Evolutionary conservation across 2,888 invertebrate species (phyloP).

Genomic region (Pristionchus japonicus): DNA sequence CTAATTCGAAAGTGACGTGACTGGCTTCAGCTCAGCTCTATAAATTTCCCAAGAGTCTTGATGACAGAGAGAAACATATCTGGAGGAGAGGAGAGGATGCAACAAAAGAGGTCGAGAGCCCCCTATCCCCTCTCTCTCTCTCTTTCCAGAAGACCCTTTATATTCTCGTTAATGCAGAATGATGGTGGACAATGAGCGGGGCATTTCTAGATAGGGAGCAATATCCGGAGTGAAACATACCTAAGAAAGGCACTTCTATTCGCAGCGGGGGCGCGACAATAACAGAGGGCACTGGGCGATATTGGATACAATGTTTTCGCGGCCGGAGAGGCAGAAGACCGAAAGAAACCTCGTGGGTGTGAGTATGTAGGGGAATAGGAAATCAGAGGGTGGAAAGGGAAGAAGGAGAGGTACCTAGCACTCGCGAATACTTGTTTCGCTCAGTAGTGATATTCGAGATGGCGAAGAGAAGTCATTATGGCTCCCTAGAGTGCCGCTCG

Average conservation of each 20-base stretch:
- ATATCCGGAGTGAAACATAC: slow-evolving; percentile 4
- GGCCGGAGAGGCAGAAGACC: neutral
- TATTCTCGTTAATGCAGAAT: slow-evolving; percentile 41
- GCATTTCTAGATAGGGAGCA: neutral
- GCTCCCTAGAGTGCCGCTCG: slow-evolving; percentile 24
- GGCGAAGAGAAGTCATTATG: neutral
- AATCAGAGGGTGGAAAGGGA: neutral
- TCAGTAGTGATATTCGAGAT: slow-evolving; percentile 35
- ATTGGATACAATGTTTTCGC: neutral
- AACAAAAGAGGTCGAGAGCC: slow-evolving; percentile 21
- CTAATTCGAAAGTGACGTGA: neutral
- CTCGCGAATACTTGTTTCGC: neutral
- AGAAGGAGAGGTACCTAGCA: neutral
- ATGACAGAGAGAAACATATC: slow-evolving; percentile 6
- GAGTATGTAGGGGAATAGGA: neutral
- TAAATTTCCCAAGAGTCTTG: neutral
- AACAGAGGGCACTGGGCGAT: neutral
- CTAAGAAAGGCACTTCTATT: neutral
- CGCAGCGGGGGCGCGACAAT: neutral
- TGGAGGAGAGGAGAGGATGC: neutral
- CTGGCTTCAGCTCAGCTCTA: neutral
- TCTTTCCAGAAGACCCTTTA: neutral
- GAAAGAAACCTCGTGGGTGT: neutral
- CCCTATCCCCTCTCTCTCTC: neutral
- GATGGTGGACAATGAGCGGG: slow-evolving; percentile 25